Evolutionary conservation across 2,113 vertebrate species (phyloP).

Genomic region (Phodopus roborovskii): DNA sequence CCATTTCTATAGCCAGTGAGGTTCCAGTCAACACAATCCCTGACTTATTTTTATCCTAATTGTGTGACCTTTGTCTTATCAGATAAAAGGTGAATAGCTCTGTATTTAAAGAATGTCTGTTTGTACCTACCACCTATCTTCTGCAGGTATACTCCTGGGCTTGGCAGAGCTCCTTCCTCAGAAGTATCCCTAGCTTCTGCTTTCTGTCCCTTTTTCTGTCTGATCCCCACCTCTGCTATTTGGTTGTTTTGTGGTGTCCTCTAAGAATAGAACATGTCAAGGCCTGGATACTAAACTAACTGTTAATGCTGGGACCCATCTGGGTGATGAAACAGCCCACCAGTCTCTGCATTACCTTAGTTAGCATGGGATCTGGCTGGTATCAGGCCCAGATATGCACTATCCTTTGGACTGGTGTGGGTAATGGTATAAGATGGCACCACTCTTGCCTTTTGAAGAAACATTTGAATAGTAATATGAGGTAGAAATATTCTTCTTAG

Average conservation of each 20-base stretch:
- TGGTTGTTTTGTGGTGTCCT: background rate
- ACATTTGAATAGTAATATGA: background rate
- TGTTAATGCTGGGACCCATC: background rate
- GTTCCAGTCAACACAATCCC: no score
- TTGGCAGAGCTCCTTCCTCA: rapidly evolving
- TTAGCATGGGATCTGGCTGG: background rate
- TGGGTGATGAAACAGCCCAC: background rate
- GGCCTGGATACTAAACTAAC: background rate
- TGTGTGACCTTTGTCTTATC: background rate
- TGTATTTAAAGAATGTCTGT: background rate
- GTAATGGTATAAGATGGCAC: background rate
- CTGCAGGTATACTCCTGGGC: background rate
- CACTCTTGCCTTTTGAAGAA: background rate
- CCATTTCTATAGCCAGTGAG: background rate
- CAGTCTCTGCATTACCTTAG: no score
- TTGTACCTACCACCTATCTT: no score
- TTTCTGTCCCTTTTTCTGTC: background rate
- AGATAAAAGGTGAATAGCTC: no score
- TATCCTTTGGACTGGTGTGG: background rate
- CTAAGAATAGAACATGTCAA: background rate
- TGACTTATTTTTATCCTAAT: background rate
- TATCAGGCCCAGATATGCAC: rapidly evolving
- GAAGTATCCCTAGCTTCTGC: background rate
- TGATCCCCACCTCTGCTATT: background rate
- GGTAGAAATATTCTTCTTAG: background rate